Conservation (phyloP, 37 sponge, comb jelly and placozoan genomes). For the Cliona cf. orientalis region DNA sequence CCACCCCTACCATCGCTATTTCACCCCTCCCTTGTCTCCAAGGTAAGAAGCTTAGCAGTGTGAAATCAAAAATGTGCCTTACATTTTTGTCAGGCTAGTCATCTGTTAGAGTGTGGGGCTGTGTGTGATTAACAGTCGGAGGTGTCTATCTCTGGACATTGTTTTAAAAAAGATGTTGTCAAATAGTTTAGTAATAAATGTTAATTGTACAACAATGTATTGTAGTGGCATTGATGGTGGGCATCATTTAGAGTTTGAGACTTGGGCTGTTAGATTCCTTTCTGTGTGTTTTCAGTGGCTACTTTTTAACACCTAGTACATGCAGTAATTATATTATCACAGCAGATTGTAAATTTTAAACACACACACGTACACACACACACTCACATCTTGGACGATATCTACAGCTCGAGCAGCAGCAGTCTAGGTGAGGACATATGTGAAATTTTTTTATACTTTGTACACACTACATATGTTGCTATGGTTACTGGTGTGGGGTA, state of each 20-base stretch:
- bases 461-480: too few relatives aligned
- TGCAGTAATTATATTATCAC: too few relatives aligned
- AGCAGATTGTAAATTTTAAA: background rate
- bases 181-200: too few relatives aligned
- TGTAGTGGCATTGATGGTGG: too few relatives aligned
- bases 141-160: too few relatives aligned
- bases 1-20: constrained; percentile 82
- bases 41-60: constrained; percentile 26
- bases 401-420: constrained; percentile 54
- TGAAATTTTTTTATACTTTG: background rate
- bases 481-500: background rate
- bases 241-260: background rate
- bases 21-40: constrained; percentile 59
- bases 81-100: background rate
- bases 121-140: too few relatives aligned
- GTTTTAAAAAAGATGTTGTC: too few relatives aligned
- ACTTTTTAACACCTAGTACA: too few relatives aligned
- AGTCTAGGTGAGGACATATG: constrained; percentile 22
- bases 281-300: too few relatives aligned
- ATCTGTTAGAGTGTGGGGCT: background rate
- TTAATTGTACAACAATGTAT: too few relatives aligned
- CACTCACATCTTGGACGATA: background rate
- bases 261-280: too few relatives aligned
- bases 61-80: background rate
- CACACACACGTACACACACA: constrained; percentile 10